These are phyloP conservation scores for Myoxocephalus aenaeus DNA, from an alignment of 2,797 vertebrate species.

Conservation along the genomic window DNA sequence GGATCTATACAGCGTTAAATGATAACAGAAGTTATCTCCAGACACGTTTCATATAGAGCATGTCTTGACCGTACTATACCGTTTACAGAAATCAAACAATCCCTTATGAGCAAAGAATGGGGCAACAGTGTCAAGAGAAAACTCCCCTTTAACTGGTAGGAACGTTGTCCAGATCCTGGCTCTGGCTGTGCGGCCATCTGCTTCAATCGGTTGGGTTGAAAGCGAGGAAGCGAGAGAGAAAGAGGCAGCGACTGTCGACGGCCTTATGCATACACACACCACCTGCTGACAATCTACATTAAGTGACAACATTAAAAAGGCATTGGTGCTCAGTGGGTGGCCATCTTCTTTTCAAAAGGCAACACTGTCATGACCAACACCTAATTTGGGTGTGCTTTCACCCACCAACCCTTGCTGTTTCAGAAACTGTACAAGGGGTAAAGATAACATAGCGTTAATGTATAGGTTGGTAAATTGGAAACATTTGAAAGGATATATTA, in stretches of 20 bases:
- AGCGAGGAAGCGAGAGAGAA: not conserved
- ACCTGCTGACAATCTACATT: not conserved
- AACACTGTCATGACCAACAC: not conserved
- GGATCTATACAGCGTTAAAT: not conserved
- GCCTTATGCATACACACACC: not conserved
- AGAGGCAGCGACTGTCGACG: not conserved
- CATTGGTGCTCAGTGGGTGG: not conserved
- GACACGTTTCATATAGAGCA: not conserved
- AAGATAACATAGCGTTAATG: not conserved
- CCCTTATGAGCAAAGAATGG: not conserved
- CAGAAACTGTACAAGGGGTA: not conserved
- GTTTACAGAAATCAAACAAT: not conserved
- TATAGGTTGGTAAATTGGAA: not conserved
- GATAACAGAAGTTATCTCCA: not conserved
- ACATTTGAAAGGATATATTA: not conserved
- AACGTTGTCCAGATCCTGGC: not conserved
- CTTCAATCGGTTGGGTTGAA: not conserved
- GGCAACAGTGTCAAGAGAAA: not conserved
- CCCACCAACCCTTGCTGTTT: not conserved
- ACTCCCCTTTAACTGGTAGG: not conserved
- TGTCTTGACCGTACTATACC: not conserved
- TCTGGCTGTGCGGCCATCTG: not conserved
- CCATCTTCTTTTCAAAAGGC: not conserved
- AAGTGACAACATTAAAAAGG: not conserved
- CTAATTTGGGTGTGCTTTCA: not conserved